These are phyloP conservation scores for Cynocephalus volans DNA, from an alignment of 2,113 vertebrate genomes.

Conservation along the genomic window DNA sequence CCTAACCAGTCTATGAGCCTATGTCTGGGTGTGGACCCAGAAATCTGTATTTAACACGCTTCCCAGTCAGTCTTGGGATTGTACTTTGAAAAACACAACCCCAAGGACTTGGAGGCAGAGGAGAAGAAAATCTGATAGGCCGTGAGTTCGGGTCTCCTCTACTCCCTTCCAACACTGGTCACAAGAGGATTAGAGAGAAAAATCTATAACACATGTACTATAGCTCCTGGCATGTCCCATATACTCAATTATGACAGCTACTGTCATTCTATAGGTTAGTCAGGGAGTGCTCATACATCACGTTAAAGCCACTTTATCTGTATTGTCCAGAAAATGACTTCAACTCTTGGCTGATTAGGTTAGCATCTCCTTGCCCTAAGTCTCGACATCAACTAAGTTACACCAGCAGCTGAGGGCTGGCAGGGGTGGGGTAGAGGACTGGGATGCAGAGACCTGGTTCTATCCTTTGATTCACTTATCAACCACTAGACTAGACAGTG, in stretches of 20 bases:
- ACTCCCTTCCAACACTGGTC: neutral
- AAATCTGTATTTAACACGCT: neutral
- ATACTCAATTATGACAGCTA: neutral
- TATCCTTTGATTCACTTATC: neutral
- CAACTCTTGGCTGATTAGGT: neutral
- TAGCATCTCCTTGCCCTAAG: neutral
- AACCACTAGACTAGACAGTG: neutral
- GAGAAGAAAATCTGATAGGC: neutral
- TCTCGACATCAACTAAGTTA: neutral
- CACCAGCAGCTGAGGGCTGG: neutral
- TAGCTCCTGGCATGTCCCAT: neutral
- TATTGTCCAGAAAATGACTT: constrained; percentile 9
- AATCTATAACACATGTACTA: neutral
- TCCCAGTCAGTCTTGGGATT: neutral
- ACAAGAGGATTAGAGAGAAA: neutral
- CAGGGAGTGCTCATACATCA: neutral
- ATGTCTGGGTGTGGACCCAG: neutral
- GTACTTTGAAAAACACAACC: neutral
- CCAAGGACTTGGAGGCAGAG: neutral
- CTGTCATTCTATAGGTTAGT: neutral
- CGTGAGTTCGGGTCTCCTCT: neutral
- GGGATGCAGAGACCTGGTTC: neutral
- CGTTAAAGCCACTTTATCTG: neutral
- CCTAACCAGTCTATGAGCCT: neutral
- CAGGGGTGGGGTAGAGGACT: neutral